Conservation (phyloP, 2,113 vertebrate species). For the Corvus moneduloides region DNA sequence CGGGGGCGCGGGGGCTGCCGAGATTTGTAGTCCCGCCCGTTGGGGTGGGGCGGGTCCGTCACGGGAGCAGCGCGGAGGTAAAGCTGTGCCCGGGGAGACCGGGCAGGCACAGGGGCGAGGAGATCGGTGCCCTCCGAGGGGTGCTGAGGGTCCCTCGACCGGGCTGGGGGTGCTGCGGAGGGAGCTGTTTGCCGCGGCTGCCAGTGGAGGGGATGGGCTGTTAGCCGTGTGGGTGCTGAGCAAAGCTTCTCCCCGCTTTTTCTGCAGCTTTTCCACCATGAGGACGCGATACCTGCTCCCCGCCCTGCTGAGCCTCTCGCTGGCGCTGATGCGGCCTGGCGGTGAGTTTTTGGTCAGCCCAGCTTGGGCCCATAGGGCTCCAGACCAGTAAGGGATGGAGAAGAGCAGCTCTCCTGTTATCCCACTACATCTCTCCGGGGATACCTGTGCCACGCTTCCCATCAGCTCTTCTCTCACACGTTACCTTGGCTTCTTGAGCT, state of each 20-base stretch:
- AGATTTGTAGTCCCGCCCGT: not conserved
- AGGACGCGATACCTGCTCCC: not conserved
- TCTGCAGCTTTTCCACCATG: not conserved
- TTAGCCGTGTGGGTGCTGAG: not conserved
- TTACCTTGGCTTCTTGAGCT: not conserved
- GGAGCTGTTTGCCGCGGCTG: not conserved
- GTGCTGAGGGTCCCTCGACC: not conserved
- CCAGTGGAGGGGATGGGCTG: not conserved
- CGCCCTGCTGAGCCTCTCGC: not conserved
- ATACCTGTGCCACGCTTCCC: not conserved
- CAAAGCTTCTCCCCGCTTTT: not conserved
- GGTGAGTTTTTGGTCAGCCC: slow-evolving; percentile 8
- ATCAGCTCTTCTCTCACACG: rapidly evolving
- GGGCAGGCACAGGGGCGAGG: no score
- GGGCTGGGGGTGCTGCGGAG: not conserved
- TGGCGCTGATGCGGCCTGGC: not conserved
- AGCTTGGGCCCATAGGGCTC: not conserved
- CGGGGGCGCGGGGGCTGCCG: not conserved
- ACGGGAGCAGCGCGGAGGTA: not conserved
- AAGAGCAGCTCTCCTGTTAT: not conserved
- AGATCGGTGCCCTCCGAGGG: rapidly evolving
- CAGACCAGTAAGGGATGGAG: not conserved
- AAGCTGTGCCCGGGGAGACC: rapidly evolving
- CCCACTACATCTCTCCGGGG: rapidly evolving
- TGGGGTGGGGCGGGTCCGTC: no score